A percentile compares a stretch with the other conserved stretches of the same genome.
Evolutionary conservation across 2,113 vertebrate genomes (phyloP).

Genomic region (Natator depressus): DNA sequence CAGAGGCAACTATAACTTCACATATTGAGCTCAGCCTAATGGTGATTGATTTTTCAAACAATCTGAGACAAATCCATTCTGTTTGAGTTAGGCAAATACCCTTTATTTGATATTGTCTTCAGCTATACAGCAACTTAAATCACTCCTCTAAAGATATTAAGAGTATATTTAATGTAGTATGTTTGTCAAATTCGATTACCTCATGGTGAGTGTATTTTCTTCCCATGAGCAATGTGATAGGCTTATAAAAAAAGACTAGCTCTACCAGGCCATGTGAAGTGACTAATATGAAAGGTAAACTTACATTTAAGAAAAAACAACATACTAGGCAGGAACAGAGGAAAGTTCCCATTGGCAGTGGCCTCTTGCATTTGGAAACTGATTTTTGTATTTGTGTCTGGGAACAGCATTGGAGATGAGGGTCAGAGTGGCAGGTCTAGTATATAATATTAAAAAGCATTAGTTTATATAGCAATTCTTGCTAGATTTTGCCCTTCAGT

Average conservation of each 20-base stretch:
- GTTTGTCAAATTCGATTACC: not conserved
- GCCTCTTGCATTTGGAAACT: slow-evolving; percentile 1
- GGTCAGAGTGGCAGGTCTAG: slow-evolving; percentile 47
- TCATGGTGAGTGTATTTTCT: not conserved
- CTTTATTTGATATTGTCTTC: not conserved
- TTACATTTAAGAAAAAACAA: not conserved
- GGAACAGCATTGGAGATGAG: slow-evolving; percentile 31
- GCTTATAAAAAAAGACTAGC: not conserved
- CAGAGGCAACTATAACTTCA: not conserved
- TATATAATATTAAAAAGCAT: slow-evolving; percentile 52
- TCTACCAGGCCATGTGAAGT: not conserved
- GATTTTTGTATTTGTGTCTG: slow-evolving; percentile 29
- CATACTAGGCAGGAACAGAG: not conserved
- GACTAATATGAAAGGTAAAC: not conserved
- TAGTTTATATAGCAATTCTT: slow-evolving; percentile 61
- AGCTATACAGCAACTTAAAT: not conserved
- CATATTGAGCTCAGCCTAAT: rapidly evolving
- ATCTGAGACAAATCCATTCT: not conserved
- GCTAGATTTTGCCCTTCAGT: slow-evolving; percentile 70
- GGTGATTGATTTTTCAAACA: not conserved
- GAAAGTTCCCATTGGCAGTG: not conserved
- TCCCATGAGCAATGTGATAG: not conserved
- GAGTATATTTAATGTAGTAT: rapidly evolving
- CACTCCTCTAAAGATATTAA: not conserved
- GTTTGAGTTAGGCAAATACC: not conserved